Base-by-base conservation (phyloP, 2,113 vertebrate species). In the Cryptomyrus ogoouensis region DNA sequence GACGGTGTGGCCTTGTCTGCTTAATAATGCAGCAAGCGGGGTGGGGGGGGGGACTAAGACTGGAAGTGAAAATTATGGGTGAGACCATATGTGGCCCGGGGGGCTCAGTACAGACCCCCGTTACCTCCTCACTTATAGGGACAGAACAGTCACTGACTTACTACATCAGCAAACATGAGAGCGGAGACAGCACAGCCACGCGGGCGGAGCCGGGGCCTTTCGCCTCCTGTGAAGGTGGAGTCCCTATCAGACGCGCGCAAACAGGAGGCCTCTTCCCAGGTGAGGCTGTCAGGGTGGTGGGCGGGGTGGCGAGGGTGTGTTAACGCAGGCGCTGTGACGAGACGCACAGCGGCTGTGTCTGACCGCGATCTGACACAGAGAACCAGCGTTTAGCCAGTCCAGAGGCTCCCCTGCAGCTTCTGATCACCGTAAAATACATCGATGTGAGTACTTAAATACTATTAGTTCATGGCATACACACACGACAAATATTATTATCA, bases 1-100 rank as follows among this genome's bases (percentile, higher is more conserved):
- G 2, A 86, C 91, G 91, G 89, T 88, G 89, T 90, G 91, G 91
- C 93, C 91, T 91, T 91, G 90, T 90, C 84, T 92, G 87, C 89
- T 91, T 89, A 93, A 91, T 93, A 93, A 92, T 93, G 89, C 91
- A 94, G 31, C 47, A 86, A 70, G 46, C 83, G 91, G 31, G 62
- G 35, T 58, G 4, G 17, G 52, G 52, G 17, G 49, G 49, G 13
- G 80, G 56, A 91, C 91, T 74, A 2, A 74, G 66, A 12, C 70
- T 74, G 27, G 31, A 31, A 35, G 31, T 74, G 31, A 85, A 62
- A 88, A 46, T 53, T 31, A 53, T 15, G 66, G 90, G 89, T 85
- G 66, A 85, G 70, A 74, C 70, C 70, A 74, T 86, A 91, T 92
- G 88, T 50, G 88, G 44, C 47, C 12, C 1, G n/a, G 24, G 62